Evolutionary conservation across 1,140 invertebrate genomes (phyloP).

Genomic region (Onthophagus taurus): DNA sequence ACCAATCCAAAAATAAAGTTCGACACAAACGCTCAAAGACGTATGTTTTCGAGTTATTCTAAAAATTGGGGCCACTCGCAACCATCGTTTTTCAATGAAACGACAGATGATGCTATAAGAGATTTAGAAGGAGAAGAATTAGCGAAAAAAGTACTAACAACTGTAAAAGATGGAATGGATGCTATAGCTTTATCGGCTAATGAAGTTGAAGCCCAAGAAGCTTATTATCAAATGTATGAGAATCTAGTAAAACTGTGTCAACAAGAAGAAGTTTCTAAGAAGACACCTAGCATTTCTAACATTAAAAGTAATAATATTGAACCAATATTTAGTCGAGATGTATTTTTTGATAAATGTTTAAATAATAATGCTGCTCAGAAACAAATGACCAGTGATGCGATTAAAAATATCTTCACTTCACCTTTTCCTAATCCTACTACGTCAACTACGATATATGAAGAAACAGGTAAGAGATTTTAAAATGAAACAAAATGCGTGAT

Average conservation of each 20-base stretch:
- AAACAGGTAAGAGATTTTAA: not conserved
- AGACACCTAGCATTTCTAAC: not conserved
- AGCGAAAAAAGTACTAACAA: not conserved
- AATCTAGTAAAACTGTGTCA: slow-evolving; percentile 2
- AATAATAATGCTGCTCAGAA: not conserved
- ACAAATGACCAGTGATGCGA: slow-evolving; percentile 3
- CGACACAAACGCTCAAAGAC: not conserved
- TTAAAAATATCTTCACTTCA: not conserved
- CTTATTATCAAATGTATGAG: not conserved
- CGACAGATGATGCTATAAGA: not conserved
- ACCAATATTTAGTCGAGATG: not conserved
- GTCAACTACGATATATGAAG: slow-evolving; percentile 4
- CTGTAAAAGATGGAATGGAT: slow-evolving; percentile 5
- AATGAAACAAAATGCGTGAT: not conserved
- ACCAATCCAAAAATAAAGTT: not conserved
- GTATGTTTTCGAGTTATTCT: not conserved
- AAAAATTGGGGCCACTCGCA: not conserved
- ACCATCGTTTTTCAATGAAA: not conserved
- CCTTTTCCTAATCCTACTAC: not conserved
- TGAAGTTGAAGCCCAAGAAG: not conserved
- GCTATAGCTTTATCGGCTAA: not conserved
- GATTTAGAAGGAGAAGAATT: slow-evolving; percentile 6
- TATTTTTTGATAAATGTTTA: not conserved
- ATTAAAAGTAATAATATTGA: not conserved
- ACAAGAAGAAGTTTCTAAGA: slow-evolving; percentile 6